phyloP scores from a whole-genome alignment of 2,113 vertebrate genomes.

The Pelodiscus sinensis region DNA sequence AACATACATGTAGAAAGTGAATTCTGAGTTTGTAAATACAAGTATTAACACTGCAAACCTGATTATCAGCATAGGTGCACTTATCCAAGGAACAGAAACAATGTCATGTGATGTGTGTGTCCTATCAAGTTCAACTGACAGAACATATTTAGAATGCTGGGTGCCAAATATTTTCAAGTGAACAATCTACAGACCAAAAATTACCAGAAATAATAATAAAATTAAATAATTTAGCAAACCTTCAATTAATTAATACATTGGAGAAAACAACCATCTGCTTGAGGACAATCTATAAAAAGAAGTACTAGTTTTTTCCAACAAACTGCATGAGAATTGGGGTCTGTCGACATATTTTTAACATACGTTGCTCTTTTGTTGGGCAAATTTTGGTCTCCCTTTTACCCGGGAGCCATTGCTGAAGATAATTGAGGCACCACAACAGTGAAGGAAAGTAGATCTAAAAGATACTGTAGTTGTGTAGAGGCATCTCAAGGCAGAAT shows the following conservation, averaged over 20 bases:
- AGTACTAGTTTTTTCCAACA: background rate
- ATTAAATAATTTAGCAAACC: background rate
- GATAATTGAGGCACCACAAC: background rate
- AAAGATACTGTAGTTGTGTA: background rate
- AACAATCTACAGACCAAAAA: background rate
- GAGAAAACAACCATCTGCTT: background rate
- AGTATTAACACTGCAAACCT: background rate
- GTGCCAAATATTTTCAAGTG: fast-evolving
- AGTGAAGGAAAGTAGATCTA: background rate
- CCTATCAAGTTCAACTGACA: background rate
- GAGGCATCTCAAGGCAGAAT: background rate
- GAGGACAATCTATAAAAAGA: background rate
- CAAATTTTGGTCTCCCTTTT: background rate
- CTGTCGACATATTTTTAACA: background rate
- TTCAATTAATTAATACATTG: background rate
- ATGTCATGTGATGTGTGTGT: no score
- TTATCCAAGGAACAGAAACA: background rate
- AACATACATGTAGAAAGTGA: background rate
- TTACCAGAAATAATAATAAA: background rate
- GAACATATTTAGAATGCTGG: fast-evolving
- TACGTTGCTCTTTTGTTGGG: background rate
- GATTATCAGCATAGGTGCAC: background rate
- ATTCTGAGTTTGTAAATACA: background rate
- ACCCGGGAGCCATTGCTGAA: background rate
- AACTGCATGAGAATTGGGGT: background rate